Conservation (phyloP, 2,888 invertebrate genomes). For the Dynastes grantii region DNA sequence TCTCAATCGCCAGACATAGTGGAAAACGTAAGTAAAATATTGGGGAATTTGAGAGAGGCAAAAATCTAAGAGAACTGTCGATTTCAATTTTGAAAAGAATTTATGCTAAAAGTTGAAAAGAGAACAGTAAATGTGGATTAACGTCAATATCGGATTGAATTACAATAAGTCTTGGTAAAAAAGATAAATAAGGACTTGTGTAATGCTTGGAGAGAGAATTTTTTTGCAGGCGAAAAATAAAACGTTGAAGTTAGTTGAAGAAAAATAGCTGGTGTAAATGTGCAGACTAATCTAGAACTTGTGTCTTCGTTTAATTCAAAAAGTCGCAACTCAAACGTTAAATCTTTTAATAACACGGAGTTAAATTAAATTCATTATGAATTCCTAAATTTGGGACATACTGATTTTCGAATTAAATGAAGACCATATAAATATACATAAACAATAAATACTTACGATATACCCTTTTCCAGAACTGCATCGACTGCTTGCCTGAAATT, state of each 20-base stretch:
- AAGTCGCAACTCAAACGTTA: too few species aligned
- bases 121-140: slow-evolving; percentile 30
- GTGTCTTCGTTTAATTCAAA: not conserved
- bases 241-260: too few species aligned
- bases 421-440: not conserved
- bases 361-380: too few species aligned
- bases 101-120: not conserved
- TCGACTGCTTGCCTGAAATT: slow-evolving; percentile 89
- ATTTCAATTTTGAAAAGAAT: slow-evolving; percentile 25
- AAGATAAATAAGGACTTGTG: slow-evolving; percentile 14
- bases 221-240: not conserved
- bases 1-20: not conserved
- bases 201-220: not conserved
- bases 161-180: slow-evolving; percentile 3
- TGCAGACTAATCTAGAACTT: not conserved
- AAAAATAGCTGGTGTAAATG: not conserved
- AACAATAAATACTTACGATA: slow-evolving; percentile 84
- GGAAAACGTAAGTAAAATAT: not conserved
- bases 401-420: too few species aligned
- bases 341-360: too few species aligned
- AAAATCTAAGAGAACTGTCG: slow-evolving; percentile 1
- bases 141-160: slow-evolving; percentile 32
- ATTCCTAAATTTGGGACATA: too few species aligned
- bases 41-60: not conserved
- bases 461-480: slow-evolving; percentile 95